These are phyloP conservation scores for Portevinia maculata DNA, from an alignment of 2,888 invertebrate species.

Conservation along the genomic window DNA sequence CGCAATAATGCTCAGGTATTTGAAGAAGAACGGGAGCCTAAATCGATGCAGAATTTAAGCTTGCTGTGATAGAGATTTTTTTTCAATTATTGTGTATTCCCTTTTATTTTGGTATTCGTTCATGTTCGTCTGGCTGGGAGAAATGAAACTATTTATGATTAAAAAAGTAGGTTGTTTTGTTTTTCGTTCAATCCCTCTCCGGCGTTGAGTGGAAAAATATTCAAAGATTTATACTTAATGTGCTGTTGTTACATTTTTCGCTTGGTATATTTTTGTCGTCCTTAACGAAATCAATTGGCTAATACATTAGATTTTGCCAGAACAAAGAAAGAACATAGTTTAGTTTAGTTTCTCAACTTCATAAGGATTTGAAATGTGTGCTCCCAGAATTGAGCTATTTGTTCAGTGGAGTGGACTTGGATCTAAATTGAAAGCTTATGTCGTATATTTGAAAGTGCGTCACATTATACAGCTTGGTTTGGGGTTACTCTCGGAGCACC, in stretches of 20 bases:
- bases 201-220: conserved; percentile 23
- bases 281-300: conserved; percentile 63
- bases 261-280: conserved; percentile 11
- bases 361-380: not conserved
- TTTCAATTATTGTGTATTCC: not conserved
- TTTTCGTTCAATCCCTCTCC: conserved; percentile 2
- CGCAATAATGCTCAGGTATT: conserved; percentile 63
- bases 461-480: conserved; percentile 1
- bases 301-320: conserved; percentile 42
- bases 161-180: conserved; percentile 7
- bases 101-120: not conserved
- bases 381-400: conserved; percentile 48
- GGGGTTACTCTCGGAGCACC: conserved; percentile 1
- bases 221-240: conserved; percentile 45
- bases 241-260: not conserved
- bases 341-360: conserved; percentile 41
- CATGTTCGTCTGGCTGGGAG: conserved; percentile 12
- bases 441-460: conserved; percentile 42
- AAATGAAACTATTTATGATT: conserved; percentile 31
- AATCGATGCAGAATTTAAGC: conserved; percentile 36
- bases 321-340: conserved; percentile 55
- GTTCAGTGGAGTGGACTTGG: conserved; percentile 55
- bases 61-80: not conserved
- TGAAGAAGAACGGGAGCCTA: conserved; percentile 19
- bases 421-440: conserved; percentile 68